A percentile compares a stretch with the other conserved stretches of the same genome.
phyloP scores from a whole-genome alignment of 2,113 vertebrate genomes.

The Myodes glareolus region DNA sequence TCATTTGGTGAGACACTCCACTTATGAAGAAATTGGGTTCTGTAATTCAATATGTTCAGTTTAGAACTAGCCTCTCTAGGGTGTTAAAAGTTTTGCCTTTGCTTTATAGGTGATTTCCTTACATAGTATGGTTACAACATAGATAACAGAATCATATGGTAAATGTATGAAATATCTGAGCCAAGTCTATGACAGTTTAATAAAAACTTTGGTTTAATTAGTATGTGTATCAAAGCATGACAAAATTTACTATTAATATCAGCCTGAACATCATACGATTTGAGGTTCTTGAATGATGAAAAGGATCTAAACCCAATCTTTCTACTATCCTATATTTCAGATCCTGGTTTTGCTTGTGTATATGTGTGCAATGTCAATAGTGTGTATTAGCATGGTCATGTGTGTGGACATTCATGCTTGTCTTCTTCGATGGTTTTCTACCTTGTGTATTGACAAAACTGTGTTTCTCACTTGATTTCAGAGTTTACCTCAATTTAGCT shows the following conservation, averaged over 20 bases:
- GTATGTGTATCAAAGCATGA: neutral
- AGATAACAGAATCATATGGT: neutral
- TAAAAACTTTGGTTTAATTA: slow-evolving; percentile 26
- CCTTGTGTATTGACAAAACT: neutral
- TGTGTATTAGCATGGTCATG: neutral
- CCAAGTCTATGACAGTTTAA: neutral
- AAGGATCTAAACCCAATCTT: slow-evolving; percentile 13
- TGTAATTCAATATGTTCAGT: neutral
- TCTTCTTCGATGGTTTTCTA: neutral
- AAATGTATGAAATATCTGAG: neutral
- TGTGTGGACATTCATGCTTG: neutral
- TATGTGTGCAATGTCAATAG: neutral
- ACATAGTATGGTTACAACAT: neutral
- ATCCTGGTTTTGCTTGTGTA: neutral
- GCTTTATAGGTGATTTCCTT: neutral
- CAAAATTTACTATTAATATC: neutral
- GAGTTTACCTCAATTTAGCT: neutral
- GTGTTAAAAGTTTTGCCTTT: neutral
- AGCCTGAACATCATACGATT: neutral
- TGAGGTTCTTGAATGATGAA: neutral
- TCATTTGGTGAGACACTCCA: slow-evolving; percentile 2
- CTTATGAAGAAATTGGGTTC: slow-evolving; percentile 33
- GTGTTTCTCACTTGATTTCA: neutral
- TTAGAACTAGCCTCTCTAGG: neutral
- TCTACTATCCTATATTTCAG: neutral